Evolutionary conservation across 2,113 vertebrate species (phyloP).

Genomic region (Lutjanus erythropterus): DNA sequence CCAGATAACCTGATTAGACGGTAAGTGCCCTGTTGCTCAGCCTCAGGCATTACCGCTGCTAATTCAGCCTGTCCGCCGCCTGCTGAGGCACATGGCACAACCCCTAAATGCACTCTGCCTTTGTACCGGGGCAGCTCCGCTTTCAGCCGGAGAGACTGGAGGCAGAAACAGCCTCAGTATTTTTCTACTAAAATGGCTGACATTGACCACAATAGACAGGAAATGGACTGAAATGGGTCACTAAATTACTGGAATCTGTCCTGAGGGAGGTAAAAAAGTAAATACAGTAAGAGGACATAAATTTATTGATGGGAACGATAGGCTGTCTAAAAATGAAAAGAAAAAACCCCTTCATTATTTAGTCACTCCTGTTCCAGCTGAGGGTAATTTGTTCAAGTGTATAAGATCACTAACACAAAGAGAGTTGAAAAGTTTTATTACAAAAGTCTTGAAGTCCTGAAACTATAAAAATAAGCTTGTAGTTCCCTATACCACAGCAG

Average conservation of each 20-base stretch:
- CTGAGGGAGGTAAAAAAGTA: constrained; percentile 10
- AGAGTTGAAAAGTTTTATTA: no score
- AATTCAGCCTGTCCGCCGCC: constrained; percentile 65
- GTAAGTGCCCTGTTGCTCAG: constrained; percentile 58
- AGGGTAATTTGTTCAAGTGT: constrained; percentile 7
- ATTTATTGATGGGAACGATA: constrained; percentile 13
- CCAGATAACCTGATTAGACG: constrained; percentile 73
- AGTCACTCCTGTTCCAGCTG: background rate
- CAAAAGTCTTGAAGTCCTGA: no score
- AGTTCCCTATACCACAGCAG: no score
- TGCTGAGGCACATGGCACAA: constrained; percentile 47
- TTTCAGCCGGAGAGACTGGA: constrained; percentile 41
- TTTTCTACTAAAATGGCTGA: constrained; percentile 16
- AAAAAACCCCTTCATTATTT: constrained; percentile 5
- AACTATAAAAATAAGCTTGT: no score
- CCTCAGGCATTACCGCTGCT: constrained; percentile 53
- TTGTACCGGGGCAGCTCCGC: constrained; percentile 41
- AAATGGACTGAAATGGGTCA: constrained; percentile 19
- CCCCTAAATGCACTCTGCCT: constrained; percentile 67
- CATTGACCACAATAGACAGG: constrained; percentile 10
- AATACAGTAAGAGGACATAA: constrained; percentile 20
- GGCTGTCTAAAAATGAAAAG: constrained; percentile 13
- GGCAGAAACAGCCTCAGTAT: constrained; percentile 19
- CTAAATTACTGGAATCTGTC: constrained; percentile 3
- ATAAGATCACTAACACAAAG: background rate